phyloP scores from a whole-genome alignment of 2,113 vertebrate genomes.

The Sebastes fasciatus region DNA sequence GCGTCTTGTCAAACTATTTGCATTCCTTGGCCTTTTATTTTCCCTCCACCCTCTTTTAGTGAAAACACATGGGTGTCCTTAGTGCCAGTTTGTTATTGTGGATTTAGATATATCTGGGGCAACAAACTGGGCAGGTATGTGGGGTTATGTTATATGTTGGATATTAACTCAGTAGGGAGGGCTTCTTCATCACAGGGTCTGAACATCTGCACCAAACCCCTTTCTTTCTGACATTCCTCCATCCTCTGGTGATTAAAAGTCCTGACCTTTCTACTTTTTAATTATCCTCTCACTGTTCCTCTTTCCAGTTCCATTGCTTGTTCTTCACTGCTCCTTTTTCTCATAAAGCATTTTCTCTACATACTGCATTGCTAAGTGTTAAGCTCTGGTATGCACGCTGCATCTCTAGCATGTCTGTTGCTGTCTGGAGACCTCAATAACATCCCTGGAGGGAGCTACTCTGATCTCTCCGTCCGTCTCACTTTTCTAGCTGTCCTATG shows the following conservation, averaged over 20 bases:
- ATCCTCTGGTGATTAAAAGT: not conserved
- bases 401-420: not conserved
- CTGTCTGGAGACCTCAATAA: not conserved
- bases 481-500: not conserved
- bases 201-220: not conserved
- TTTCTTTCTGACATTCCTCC: not conserved
- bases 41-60: conserved; percentile 42
- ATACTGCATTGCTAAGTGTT: not conserved
- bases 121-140: not conserved
- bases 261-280: not conserved
- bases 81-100: conserved; percentile 41
- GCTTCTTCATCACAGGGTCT: not conserved
- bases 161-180: not conserved
- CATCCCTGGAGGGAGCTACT: not conserved
- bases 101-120: conserved; percentile 29
- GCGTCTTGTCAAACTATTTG: conserved; percentile 21
- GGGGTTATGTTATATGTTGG: not conserved
- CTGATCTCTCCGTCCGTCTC: not conserved
- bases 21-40: conserved; percentile 52
- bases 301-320: not conserved
- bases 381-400: not conserved
- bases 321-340: not conserved
- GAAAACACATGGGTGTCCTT: conserved; percentile 50
- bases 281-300: not conserved
- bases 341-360: not conserved